A percentile compares a stretch with the other conserved stretches of the same genome.
Conservation (phyloP, 2,797 vertebrate genomes). For the Takifugu ocellatus region DNA sequence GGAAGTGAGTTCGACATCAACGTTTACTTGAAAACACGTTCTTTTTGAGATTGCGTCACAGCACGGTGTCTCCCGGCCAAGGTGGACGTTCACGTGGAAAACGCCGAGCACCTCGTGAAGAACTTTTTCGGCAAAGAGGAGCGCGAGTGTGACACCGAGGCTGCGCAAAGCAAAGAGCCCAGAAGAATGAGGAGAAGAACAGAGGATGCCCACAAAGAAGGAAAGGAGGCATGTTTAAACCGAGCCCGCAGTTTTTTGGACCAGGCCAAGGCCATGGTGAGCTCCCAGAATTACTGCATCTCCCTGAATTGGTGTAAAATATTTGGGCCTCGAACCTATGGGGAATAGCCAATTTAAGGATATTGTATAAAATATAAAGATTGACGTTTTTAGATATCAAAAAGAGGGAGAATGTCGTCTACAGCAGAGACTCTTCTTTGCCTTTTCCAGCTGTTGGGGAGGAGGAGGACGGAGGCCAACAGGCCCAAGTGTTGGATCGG, state of each 20-base stretch:
- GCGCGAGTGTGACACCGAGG: slow-evolving; percentile 44
- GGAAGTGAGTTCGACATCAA: slow-evolving; percentile 71
- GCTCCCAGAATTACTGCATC: slow-evolving; percentile 7
- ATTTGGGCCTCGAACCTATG: too few species aligned
- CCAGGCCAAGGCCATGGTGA: slow-evolving; percentile 79
- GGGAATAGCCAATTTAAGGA: too few species aligned
- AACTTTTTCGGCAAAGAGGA: slow-evolving; percentile 66
- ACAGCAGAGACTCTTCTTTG: neutral
- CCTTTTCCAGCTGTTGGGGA: slow-evolving; percentile 71
- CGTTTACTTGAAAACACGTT: neutral
- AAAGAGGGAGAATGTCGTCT: too few species aligned
- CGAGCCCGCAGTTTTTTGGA: slow-evolving; percentile 68
- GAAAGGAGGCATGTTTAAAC: slow-evolving; percentile 68
- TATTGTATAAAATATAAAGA: too few species aligned
- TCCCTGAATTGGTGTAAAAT: too few species aligned
- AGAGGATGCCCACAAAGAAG: slow-evolving; percentile 33
- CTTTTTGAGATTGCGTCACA: neutral
- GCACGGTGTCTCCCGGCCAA: slow-evolving; percentile 40
- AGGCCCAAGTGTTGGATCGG: slow-evolving; percentile 70
- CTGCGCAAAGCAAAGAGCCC: slow-evolving; percentile 29
- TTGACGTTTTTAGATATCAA: too few species aligned
- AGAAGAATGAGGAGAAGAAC: slow-evolving; percentile 43
- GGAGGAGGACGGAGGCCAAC: slow-evolving; percentile 35
- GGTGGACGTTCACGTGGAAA: slow-evolving; percentile 81
- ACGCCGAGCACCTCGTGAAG: slow-evolving; percentile 76